Percentiles rank a stretch among this genome's conserved stretches.
Evolutionary conservation across 2,797 vertebrate genomes (phyloP).

Genomic region (Hyperoplus immaculatus): DNA sequence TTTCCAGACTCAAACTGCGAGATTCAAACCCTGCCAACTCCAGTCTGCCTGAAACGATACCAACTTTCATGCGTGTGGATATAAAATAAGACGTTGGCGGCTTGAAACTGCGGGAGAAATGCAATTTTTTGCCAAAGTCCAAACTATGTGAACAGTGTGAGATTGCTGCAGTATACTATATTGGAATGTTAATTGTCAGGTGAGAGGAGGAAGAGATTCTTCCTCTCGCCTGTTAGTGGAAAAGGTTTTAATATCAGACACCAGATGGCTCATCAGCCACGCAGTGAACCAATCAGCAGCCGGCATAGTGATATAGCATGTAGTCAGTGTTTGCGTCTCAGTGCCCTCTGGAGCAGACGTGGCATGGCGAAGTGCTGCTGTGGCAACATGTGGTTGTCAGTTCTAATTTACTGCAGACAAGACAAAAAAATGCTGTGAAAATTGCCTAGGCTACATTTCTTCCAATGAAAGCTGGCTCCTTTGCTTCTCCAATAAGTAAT

Average conservation of each 20-base stretch:
- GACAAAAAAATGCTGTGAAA: background rate
- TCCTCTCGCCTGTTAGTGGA: conserved; percentile 3
- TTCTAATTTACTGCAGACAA: conserved; percentile 11
- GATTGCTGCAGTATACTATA: conserved; percentile 8
- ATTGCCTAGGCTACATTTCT: background rate
- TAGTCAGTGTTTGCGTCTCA: background rate
- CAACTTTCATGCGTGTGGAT: conserved; percentile 22
- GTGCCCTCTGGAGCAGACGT: conserved; percentile 9
- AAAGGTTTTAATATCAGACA: conserved; percentile 15
- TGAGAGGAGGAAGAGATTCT: conserved; percentile 30
- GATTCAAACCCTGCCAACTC: conserved; percentile 46
- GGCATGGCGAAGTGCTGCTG: conserved; percentile 17
- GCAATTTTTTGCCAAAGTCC: conserved; percentile 23
- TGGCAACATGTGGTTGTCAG: conserved; percentile 26
- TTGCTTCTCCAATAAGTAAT: background rate
- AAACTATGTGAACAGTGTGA: conserved; percentile 29
- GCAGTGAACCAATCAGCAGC: conserved; percentile 24
- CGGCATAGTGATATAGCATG: conserved; percentile 1
- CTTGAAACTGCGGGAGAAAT: conserved; percentile 13
- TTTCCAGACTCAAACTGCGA: conserved; percentile 34
- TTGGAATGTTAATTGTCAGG: conserved; percentile 37
- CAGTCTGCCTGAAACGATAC: conserved; percentile 40
- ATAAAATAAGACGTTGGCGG: conserved; percentile 27
- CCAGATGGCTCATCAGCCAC: conserved; percentile 45
- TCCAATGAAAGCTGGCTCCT: background rate